These are phyloP conservation scores for Apodemus agrarius DNA, from an alignment of 2,797 vertebrate genomes.

Conservation along the genomic window DNA sequence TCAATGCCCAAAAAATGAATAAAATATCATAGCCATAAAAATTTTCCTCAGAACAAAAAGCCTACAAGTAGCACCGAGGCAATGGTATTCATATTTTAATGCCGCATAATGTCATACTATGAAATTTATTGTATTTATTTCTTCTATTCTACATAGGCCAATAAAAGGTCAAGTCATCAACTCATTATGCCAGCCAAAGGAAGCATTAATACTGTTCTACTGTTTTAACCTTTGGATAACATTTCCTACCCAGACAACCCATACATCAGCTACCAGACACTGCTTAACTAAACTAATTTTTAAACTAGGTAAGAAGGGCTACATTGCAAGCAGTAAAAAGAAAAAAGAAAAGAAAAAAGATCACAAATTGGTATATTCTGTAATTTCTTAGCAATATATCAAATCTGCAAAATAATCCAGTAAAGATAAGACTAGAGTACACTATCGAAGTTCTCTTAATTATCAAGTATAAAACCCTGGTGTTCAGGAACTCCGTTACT, in stretches of 20 bases:
- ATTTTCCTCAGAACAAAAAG: constrained; percentile 40
- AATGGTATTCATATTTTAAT: constrained; percentile 66
- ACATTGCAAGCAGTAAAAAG: constrained; percentile 47
- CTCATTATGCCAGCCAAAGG: constrained; percentile 66
- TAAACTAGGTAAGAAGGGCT: constrained; percentile 73
- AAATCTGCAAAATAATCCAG: constrained; percentile 33
- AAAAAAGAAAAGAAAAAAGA: constrained; percentile 48
- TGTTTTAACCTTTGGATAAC: constrained; percentile 79
- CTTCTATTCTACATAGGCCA: constrained; percentile 77
- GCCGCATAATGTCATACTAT: constrained; percentile 52
- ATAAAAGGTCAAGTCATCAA: constrained; percentile 76
- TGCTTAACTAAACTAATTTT: constrained; percentile 76
- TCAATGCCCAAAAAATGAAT: constrained; percentile 44
- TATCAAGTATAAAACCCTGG: constrained; percentile 5
- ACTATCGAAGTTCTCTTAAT: constrained; percentile 57
- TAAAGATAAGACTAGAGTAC: constrained; percentile 45
- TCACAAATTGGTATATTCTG: constrained; percentile 40
- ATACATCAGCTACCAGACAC: constrained; percentile 63
- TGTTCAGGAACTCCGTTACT: constrained; percentile 26
- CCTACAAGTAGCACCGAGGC: constrained; percentile 13
- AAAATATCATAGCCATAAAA: constrained; percentile 51
- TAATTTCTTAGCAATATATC: constrained; percentile 50
- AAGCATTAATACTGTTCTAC: constrained; percentile 76
- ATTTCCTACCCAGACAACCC: constrained; percentile 75
- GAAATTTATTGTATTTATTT: constrained; percentile 80